These are phyloP conservation scores for Himalopsyche phryganea DNA, from an alignment of 1,140 invertebrate genomes.

Conservation along the genomic window DNA sequence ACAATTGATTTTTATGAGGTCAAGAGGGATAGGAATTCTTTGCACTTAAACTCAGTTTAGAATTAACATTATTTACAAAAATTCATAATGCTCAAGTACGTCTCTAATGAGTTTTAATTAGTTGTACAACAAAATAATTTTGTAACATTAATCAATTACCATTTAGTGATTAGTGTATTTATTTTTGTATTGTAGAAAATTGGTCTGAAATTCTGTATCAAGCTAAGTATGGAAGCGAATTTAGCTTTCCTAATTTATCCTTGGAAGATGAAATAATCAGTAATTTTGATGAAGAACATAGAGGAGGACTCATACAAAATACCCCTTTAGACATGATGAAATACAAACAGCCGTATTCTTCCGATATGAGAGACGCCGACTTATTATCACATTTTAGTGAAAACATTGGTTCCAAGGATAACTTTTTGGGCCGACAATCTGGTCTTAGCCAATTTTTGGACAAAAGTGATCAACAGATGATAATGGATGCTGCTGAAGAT, in stretches of 20 bases:
- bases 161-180: no score
- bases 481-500: constrained; percentile 49
- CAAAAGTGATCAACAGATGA: constrained; percentile 41
- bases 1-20: no score
- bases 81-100: no score
- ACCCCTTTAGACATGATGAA: constrained; percentile 31
- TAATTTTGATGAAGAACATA: constrained; percentile 37
- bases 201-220: constrained; percentile 51
- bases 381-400: constrained; percentile 41
- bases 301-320: constrained; percentile 40
- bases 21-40: no score
- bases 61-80: neutral
- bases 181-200: constrained; percentile 47
- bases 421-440: constrained; percentile 21
- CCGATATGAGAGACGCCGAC: constrained; percentile 45
- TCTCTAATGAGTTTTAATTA: no score
- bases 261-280: constrained; percentile 47
- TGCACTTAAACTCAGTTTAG: no score
- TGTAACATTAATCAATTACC: no score
- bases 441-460: constrained; percentile 33
- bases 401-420: constrained; percentile 32
- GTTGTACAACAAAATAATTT: no score
- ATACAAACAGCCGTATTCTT: constrained; percentile 21
- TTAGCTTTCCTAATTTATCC: constrained; percentile 41
- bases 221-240: constrained; percentile 43